phyloP scores from a whole-genome alignment of 2,113 vertebrate genomes.

The Cariama cristata region DNA sequence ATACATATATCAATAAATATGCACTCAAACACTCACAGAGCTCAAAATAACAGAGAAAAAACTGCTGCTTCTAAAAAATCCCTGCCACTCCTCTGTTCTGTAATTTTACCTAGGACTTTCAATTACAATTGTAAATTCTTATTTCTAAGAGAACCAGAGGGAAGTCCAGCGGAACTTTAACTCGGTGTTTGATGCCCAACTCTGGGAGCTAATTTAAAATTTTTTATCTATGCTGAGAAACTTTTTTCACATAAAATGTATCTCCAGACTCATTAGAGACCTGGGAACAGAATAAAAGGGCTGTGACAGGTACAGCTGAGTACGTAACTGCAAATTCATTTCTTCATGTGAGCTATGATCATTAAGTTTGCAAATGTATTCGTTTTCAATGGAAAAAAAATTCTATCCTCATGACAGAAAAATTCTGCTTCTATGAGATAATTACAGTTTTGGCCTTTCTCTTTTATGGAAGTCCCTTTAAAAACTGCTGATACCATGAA shows the following conservation, averaged over 20 bases:
- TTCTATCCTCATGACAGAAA: constrained; percentile 25
- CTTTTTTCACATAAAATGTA: not conserved
- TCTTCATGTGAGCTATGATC: not conserved
- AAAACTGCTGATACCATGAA: constrained; percentile 23
- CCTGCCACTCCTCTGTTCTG: not conserved
- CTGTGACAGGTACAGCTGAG: constrained; percentile 8
- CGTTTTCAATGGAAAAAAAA: not conserved
- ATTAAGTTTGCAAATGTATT: constrained; percentile 18
- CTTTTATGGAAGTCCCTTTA: constrained; percentile 32
- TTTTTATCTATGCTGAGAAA: not conserved
- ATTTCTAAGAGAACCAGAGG: not conserved
- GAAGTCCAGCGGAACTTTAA: not conserved
- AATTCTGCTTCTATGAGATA: constrained; percentile 13
- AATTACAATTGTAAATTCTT: not conserved
- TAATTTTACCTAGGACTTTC: not conserved
- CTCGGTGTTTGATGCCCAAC: not conserved
- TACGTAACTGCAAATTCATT: not conserved
- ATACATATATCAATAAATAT: no score
- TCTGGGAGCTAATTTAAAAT: not conserved
- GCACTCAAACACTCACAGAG: not conserved
- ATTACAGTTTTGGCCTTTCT: constrained; percentile 30
- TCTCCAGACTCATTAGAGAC: not conserved
- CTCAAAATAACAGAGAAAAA: not conserved
- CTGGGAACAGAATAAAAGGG: not conserved
- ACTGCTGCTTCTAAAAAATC: not conserved